Evolutionary conservation across 1,140 invertebrate genomes (phyloP), one percentile per base, ranked within the genome.

Genomic region (Monomorium pharaonis): DNA sequence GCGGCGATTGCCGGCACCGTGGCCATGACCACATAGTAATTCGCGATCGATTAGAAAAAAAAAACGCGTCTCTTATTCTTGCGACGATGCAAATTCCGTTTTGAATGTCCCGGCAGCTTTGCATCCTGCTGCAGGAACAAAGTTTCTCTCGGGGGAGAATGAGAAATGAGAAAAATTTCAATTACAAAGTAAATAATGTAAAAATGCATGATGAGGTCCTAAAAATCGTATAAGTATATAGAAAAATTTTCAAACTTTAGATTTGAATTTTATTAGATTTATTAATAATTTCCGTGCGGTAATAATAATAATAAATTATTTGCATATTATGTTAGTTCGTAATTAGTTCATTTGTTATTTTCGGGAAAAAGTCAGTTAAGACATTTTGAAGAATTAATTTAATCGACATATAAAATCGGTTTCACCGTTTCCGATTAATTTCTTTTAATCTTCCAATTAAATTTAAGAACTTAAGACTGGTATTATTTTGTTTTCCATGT

Each of bases 11-110:
- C 30, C 47, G 60, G 18, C 51, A 67, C 27, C 44, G 83, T 88
- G 76, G 87, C 60, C 62, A 69, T 86, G 83, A 88, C 81, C 86
- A 67, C 51, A 80, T 30, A 69, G 70, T 21, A 81, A 88, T 63
- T 81, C 74, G 51, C 47, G 16, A 74, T 51, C 24, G n/a, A 37
- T 88, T 88, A 37, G n/a, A n/a, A n/a, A n/a, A n/a, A n/a, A n/a
- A n/a, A n/a, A 70, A 75, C 12, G 14, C 33, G 42, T 10, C n/a
- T 9, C 30, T 74, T 18, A 6, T 63, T 74, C 24, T 27, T 27
- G 33, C 30, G 76, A 21, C 4, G 2, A 56, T 24, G 42, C 49
- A 7, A 56, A 37, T 65, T 54, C 16, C 1, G 21, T 24, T n/a
- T n/a, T 9, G 37, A 21, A 27, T 5, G 2, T 30, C n/a, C 47